Percentiles rank a stretch among this genome's conserved stretches.
Conservation (phyloP, 2,888 invertebrate species). For the Agrochola lota region DNA sequence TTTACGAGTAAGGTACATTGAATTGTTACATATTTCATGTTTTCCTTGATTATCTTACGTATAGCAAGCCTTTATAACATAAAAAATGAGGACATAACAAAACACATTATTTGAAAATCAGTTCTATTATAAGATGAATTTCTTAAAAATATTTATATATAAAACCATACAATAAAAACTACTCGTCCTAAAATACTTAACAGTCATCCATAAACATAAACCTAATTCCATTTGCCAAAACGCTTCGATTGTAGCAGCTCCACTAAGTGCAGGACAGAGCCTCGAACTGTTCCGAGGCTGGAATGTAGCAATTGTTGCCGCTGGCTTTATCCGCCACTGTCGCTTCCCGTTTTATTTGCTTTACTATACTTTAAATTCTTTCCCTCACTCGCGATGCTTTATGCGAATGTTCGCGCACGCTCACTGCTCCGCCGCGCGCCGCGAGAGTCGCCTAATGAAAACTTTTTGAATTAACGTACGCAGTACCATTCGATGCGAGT, state of each 20-base stretch:
- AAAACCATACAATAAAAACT: neutral
- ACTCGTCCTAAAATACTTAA: neutral
- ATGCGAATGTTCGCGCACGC: conserved; percentile 81
- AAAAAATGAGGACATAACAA: neutral
- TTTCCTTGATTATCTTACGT: neutral
- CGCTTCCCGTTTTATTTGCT: conserved; percentile 82
- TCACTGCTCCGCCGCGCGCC: conserved; percentile 80
- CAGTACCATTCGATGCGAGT: conserved; percentile 79
- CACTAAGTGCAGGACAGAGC: conserved; percentile 66
- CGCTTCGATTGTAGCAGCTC: conserved; percentile 63
- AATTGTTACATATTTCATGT: neutral
- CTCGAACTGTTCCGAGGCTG: conserved; percentile 76
- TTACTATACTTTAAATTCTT: conserved; percentile 85
- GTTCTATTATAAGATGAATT: neutral
- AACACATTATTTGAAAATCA: neutral
- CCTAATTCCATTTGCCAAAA: neutral
- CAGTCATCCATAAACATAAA: neutral
- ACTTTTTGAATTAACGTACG: conserved; percentile 89
- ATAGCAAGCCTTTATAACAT: neutral
- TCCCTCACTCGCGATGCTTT: conserved; percentile 82
- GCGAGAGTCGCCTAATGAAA: conserved; percentile 86
- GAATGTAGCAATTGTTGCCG: conserved; percentile 87
- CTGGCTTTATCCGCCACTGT: conserved; percentile 82
- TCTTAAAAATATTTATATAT: no score
- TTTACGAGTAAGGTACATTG: neutral